These are phyloP conservation scores for Palythoa heliodiscus DNA, from an alignment of 92 coral and sea anemone species.

Conservation along the genomic window DNA sequence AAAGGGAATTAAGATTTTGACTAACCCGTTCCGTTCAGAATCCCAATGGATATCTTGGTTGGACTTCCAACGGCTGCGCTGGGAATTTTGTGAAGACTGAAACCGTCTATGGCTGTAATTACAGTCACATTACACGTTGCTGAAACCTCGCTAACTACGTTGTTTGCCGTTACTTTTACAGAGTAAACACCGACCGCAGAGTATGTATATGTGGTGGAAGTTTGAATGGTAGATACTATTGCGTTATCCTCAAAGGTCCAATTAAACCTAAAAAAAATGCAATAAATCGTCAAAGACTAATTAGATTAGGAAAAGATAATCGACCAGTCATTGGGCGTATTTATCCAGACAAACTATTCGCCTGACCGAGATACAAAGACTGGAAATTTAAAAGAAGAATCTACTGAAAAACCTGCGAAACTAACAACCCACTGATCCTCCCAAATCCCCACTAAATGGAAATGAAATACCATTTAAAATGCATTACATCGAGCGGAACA, in stretches of 20 bases:
- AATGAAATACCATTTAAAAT: too few relatives aligned
- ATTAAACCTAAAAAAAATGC: not conserved
- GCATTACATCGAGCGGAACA: too few relatives aligned
- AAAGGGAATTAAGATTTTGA: not conserved
- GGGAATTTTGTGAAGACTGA: not conserved
- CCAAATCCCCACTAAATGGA: too few relatives aligned
- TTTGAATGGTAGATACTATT: not conserved
- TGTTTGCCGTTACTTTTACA: slow-evolving; percentile 14
- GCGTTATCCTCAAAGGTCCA: slow-evolving; percentile 14
- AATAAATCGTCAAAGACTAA: too few relatives aligned
- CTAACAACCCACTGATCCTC: too few relatives aligned
- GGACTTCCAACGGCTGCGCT: not conserved
- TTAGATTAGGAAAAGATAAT: too few relatives aligned
- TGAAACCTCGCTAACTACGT: slow-evolving; percentile 1
- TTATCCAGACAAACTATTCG: too few relatives aligned
- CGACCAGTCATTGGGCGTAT: too few relatives aligned
- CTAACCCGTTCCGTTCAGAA: slow-evolving; percentile 30
- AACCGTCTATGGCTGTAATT: not conserved
- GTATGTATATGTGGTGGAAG: not conserved
- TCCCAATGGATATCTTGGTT: not conserved
- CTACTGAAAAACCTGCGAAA: too few relatives aligned
- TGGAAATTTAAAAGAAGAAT: too few relatives aligned
- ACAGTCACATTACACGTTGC: slow-evolving; percentile 6
- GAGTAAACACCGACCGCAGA: not conserved
- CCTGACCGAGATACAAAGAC: too few relatives aligned